Evolutionary conservation across 2,113 vertebrate genomes (phyloP).

Genomic region (Octodon degus): DNA sequence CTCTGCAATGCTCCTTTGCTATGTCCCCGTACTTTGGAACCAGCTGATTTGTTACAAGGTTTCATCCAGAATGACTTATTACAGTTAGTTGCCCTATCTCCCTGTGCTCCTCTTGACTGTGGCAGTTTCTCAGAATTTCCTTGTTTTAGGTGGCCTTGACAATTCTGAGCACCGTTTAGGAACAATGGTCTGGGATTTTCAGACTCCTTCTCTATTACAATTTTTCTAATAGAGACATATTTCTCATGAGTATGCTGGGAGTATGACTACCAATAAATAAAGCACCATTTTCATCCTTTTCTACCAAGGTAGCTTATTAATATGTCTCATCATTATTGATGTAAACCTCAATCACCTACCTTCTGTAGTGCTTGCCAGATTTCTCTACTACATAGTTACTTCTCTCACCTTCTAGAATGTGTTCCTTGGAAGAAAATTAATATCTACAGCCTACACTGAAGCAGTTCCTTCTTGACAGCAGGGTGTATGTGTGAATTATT

Average conservation of each 20-base stretch:
- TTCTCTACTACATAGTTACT: not conserved
- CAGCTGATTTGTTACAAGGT: not conserved
- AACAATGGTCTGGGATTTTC: not conserved
- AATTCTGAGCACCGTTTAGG: not conserved
- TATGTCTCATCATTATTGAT: not conserved
- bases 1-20: not conserved
- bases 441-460: not conserved
- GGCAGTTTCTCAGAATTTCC: not conserved
- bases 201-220: not conserved
- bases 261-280: not conserved
- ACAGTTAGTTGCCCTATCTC: not conserved
- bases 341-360: not conserved
- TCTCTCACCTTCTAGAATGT: not conserved
- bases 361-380: not conserved
- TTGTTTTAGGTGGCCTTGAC: conserved; percentile 9
- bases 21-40: not conserved
- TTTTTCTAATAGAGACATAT: not conserved
- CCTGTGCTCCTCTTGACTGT: not conserved
- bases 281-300: not conserved
- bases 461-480: not conserved
- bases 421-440: not conserved
- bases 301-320: not conserved
- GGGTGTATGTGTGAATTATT: not conserved
- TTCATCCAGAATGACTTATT: not conserved
- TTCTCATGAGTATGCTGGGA: not conserved